These are phyloP conservation scores for Poicephalus gulielmi DNA, from an alignment of 2,113 vertebrate genomes.

Conservation along the genomic window DNA sequence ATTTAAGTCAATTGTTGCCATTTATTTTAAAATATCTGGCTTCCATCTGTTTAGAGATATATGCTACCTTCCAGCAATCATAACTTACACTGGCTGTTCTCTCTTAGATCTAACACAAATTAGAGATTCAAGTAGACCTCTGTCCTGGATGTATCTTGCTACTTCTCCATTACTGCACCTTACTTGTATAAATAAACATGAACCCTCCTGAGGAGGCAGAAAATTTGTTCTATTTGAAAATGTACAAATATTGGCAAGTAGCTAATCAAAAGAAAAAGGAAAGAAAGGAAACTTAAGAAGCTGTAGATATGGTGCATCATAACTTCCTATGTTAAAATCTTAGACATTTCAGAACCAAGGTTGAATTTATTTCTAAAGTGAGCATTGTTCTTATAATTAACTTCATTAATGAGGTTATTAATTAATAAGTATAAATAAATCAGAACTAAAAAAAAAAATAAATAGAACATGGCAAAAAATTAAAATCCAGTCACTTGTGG, in stretches of 20 bases:
- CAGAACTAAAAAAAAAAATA: not conserved
- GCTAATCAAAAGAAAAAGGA: not conserved
- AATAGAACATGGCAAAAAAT: not conserved
- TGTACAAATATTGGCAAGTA: slow-evolving; percentile 11
- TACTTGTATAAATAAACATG: not conserved
- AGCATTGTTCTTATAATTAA: not conserved
- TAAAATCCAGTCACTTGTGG: not conserved
- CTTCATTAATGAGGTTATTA: slow-evolving; percentile 1
- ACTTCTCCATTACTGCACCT: slow-evolving; percentile 20
- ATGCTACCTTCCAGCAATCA: not conserved
- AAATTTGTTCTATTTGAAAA: slow-evolving; percentile 26
- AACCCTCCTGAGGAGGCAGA: not conserved
- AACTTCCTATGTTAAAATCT: not conserved
- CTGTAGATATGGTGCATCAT: not conserved
- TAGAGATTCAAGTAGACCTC: slow-evolving; percentile 9
- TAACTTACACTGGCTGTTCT: slow-evolving; percentile 10
- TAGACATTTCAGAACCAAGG: not conserved
- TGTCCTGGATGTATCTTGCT: not conserved
- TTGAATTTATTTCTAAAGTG: not conserved
- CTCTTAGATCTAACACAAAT: not conserved
- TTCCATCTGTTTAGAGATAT: slow-evolving; percentile 31
- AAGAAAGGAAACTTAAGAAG: not conserved
- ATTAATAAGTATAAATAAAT: slow-evolving; percentile 20
- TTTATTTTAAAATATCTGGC: slow-evolving; percentile 41
- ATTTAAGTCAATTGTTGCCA: slow-evolving; percentile 43